Evolutionary conservation across 2,797 vertebrate species (phyloP), one percentile per base, ranked within the genome.

Genomic region (Erethizon dorsatum): DNA sequence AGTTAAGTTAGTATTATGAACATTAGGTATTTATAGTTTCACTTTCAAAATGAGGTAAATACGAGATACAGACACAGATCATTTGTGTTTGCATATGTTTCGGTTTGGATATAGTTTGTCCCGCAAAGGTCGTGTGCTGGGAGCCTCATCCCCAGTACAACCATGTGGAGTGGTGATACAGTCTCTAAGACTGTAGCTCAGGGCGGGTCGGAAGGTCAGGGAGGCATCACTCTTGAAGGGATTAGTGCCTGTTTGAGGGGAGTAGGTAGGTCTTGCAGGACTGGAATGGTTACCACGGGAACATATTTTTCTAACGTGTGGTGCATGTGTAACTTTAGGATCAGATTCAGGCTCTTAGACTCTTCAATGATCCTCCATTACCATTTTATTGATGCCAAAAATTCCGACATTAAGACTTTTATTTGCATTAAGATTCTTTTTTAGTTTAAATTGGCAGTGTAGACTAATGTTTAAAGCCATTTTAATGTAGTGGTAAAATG

Each of bases 341-440:
- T 8, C 9, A 56, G 47, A 7, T 2, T 20, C 73, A 61, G 26
- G 0, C 4, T 71, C 56, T 75, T 69, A 47, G 17, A 33, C 5
- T 24, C n/a, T 93, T 22, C 20, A 59, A 18, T 4, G 56, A 26
- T 79, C 14, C 33, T 73, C 22, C 3, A 20, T 86, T 96, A 28
- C 37, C 69, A 83, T 84, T 24, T 57, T 85, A 59, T 52, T 61
- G 79, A 80, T 86, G 88, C 14, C 22, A 91, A 69, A 82, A 52
- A 59, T 91, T 47, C 20, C 71, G 47, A 20, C n/a, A 79, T 75
- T 31, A 85, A 88, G 59, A 22, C 85, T 57, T 57, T 91, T 14
- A 80, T 86, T 94, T 92, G 75, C 6, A 63, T 90, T 90, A 96
- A 13, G 24, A 83, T 82, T 91, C 3, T 75, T n/a, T 75, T 95